phyloP scores from a whole-genome alignment of 2,888 invertebrate species.

The Pachycephus smyrnensis region DNA sequence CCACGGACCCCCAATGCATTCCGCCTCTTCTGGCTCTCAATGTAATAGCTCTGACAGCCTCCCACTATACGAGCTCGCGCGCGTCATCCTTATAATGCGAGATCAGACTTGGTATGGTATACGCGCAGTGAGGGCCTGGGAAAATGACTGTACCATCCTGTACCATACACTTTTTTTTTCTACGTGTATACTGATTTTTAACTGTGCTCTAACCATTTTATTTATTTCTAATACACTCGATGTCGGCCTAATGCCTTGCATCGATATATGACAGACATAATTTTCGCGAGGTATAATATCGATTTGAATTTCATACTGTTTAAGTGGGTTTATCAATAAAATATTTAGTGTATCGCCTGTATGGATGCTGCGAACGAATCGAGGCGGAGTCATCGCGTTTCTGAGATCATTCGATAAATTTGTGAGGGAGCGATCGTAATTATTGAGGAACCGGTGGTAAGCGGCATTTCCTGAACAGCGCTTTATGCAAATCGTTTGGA shows the following conservation, averaged over 20 bases:
- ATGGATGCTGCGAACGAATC: background rate
- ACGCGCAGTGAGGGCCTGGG: slow-evolving; percentile 29
- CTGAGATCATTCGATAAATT: background rate
- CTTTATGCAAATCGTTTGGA: slow-evolving; percentile 24
- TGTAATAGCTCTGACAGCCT: slow-evolving; percentile 48
- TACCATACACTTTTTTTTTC: background rate
- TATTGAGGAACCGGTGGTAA: background rate
- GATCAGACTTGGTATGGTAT: slow-evolving; percentile 11
- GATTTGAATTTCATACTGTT: background rate
- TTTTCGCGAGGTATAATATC: background rate
- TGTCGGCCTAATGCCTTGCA: slow-evolving; percentile 6
- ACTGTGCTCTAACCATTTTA: background rate
- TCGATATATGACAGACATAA: slow-evolving; percentile 30
- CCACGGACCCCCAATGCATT: slow-evolving; percentile 18
- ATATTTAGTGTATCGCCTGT: background rate
- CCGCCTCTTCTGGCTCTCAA: slow-evolving; percentile 31
- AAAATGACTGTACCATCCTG: slow-evolving; percentile 39
- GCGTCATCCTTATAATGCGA: slow-evolving; percentile 24
- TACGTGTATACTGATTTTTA: background rate
- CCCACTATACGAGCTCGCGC: slow-evolving; percentile 33
- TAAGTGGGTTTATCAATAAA: background rate
- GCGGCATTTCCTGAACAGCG: slow-evolving; percentile 15
- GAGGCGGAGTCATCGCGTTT: background rate
- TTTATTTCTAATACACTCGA: background rate
- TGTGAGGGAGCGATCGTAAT: background rate